Conservation (phyloP, 2,113 vertebrate genomes). For the Lagenorhynchus albirostris region DNA sequence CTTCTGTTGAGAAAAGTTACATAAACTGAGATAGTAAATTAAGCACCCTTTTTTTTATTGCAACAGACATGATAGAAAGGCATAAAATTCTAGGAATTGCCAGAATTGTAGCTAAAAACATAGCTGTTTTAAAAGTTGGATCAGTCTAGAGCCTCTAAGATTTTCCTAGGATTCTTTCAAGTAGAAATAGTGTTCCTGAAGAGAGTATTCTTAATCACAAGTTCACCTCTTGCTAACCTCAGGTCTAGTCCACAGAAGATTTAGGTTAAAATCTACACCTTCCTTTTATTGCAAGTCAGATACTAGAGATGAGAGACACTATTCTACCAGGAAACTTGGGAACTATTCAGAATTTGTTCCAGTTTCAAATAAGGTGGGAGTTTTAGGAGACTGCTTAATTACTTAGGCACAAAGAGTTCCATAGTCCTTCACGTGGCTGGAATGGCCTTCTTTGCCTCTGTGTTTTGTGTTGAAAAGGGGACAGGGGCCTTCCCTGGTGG, state of each 20-base stretch:
- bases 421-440: background rate
- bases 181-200: background rate
- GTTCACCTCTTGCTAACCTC: background rate
- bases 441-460: background rate
- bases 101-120: background rate
- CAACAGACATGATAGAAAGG: background rate
- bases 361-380: background rate
- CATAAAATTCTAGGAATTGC: background rate
- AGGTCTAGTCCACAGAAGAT: background rate
- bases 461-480: background rate
- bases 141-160: background rate
- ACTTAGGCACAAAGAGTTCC: background rate
- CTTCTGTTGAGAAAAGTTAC: background rate
- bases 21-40: background rate
- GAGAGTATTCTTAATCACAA: background rate
- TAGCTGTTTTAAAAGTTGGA: background rate
- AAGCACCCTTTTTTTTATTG: background rate
- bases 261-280: background rate
- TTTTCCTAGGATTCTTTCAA: background rate
- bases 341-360: background rate
- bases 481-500: no score
- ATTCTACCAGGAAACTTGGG: background rate
- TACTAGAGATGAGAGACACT: background rate
- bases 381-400: background rate
- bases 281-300: background rate